Base-by-base conservation (phyloP, 1,140 invertebrate species). In the Physella acuta region DNA sequence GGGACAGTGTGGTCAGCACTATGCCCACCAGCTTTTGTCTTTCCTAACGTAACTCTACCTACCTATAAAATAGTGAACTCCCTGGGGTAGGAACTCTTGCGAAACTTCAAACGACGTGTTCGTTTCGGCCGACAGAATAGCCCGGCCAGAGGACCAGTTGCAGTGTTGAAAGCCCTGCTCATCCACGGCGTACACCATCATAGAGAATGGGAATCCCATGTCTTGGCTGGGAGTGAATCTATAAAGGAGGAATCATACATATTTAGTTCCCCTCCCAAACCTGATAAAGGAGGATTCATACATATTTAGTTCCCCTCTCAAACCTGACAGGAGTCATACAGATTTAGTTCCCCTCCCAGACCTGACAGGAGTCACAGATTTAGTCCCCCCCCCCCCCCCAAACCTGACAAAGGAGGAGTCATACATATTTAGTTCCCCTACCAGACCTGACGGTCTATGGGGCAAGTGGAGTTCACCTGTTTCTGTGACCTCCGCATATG, bases 21-120 rank as follows among this genome's bases (percentile, higher is more conserved):
- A 52, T 20, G 3, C 20, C 26, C 3, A n/a, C 20, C 8, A 30
- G 4, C 20, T n/a, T 5, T 14, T 14, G 3, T 11, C 53, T 56
- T 28, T 56, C 53, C 8, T 11, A n/a, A 14, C 8, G 11, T 30
- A 11, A 20, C 4, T 14, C 31, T 5, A 51, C 61, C 28, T 31
- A 63, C 61, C 61, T 14, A 63, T 63, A 63, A 63, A 63, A 51
- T 49, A 63, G 37, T 51, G 34, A 3, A 26, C 2, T 2, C 61
- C 61, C 4, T 17, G 34, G 2, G 26, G 3, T 28, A 63, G n/a
- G 36, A 63, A 63, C 1, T 51, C 20, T 14, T 44, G 37, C 26
- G 37, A 26, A 30, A 63, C 44, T 5, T 63, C 39, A 63, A 63
- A 49, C 8, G 61, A 30, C 31, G 30, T n/a, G 24, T 63, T 63